These are phyloP conservation scores for Chrysocyon brachyurus DNA, from an alignment of 2,797 vertebrate species.

Conservation along the genomic window DNA sequence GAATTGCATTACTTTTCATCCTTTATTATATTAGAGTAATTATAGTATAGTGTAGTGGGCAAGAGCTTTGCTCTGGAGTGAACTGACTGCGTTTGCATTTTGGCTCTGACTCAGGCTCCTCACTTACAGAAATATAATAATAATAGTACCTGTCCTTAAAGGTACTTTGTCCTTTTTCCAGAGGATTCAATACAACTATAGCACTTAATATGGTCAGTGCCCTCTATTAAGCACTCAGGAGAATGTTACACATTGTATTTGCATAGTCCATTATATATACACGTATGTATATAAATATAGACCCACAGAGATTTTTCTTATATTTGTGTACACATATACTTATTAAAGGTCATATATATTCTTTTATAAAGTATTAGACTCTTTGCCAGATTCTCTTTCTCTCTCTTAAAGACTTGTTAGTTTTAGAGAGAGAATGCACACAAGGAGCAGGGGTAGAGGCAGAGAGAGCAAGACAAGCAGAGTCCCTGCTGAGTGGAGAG, in stretches of 20 bases:
- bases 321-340: neutral
- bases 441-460: neutral
- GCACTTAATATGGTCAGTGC: neutral
- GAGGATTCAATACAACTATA: neutral
- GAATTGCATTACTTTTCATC: neutral
- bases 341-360: neutral
- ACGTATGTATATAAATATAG: neutral
- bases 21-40: neutral
- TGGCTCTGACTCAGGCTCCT: neutral
- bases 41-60: neutral
- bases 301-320: neutral
- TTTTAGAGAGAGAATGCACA: neutral
- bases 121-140: neutral
- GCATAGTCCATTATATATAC: neutral
- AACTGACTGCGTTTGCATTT: neutral
- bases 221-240: neutral
- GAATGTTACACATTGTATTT: neutral
- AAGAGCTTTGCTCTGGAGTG: slow-evolving; percentile 6
- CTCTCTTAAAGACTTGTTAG: neutral
- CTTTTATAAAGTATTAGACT: neutral
- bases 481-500: neutral
- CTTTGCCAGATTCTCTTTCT: neutral
- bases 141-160: neutral
- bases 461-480: neutral
- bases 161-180: neutral